These are phyloP conservation scores for Henricia sp. DNA, from an alignment of 53 echinoderm and acorn worm species.

Conservation along the genomic window DNA sequence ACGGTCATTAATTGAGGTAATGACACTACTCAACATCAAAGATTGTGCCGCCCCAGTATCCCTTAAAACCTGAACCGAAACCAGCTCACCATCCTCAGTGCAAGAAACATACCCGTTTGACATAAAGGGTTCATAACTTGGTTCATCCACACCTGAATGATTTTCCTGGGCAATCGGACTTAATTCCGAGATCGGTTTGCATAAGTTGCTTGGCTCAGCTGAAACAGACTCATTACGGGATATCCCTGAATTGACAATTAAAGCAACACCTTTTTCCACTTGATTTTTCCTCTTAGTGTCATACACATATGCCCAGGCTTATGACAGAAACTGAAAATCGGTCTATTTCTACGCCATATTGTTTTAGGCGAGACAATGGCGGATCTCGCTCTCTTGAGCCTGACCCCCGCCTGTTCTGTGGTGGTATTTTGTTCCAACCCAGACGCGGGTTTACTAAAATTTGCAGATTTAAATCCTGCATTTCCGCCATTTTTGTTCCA, in stretches of 20 bases:
- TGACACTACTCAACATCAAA: too few relatives aligned
- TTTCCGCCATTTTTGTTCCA: conserved; percentile 28
- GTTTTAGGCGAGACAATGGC: conserved; percentile 8
- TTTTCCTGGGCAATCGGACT: background rate
- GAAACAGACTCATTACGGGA: background rate
- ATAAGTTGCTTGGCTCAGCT: background rate
- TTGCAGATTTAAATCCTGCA: background rate
- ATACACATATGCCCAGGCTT: conserved; percentile 59
- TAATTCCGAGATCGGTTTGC: background rate
- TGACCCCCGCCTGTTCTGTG: background rate
- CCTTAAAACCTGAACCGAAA: conserved; percentile 21
- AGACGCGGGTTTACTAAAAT: background rate
- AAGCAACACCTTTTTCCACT: conserved; percentile 28
- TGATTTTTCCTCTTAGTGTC: conserved; percentile 36
- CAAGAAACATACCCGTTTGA: conserved; percentile 12
- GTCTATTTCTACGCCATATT: conserved; percentile 18
- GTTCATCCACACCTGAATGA: background rate
- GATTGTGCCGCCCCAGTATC: conserved; percentile 33
- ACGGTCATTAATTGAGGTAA: too few relatives aligned
- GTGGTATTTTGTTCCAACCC: conserved; percentile 5
- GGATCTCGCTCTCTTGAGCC: background rate
- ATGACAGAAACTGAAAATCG: conserved; percentile 56
- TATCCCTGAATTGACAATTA: conserved; percentile 23
- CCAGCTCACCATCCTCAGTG: background rate
- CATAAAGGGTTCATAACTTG: conserved; percentile 2